These are phyloP conservation scores for Ahaetulla prasina DNA, from an alignment of 2,113 vertebrate genomes.

Conservation along the genomic window DNA sequence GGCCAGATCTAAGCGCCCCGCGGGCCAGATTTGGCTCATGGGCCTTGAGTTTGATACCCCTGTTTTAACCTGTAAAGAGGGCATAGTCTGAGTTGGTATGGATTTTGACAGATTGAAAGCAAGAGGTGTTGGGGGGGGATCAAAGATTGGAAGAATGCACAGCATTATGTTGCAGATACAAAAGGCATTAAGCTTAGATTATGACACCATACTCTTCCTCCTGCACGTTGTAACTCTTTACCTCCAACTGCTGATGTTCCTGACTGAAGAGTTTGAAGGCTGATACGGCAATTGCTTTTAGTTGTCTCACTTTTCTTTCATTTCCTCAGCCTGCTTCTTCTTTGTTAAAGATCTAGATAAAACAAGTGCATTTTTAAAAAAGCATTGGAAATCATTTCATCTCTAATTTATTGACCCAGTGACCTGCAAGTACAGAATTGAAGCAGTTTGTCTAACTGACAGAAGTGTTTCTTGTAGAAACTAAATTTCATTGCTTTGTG, in stretches of 20 bases:
- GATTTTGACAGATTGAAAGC: conserved; percentile 1
- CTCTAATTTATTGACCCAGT: background rate
- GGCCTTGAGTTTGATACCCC: too few relatives aligned
- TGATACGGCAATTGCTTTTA: background rate
- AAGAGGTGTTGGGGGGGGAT: background rate
- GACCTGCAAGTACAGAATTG: background rate
- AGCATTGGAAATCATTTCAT: background rate
- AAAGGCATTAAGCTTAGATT: background rate
- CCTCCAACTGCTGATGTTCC: background rate
- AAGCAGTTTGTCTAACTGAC: background rate
- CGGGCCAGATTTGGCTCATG: too few relatives aligned
- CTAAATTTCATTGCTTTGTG: background rate
- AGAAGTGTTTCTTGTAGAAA: background rate
- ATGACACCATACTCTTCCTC: background rate
- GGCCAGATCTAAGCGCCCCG: too few relatives aligned
- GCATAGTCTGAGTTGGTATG: background rate
- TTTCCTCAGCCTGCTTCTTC: conserved; percentile 27
- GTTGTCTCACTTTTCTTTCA: conserved; percentile 34
- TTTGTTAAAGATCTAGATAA: conserved; percentile 15
- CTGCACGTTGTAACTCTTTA: background rate
- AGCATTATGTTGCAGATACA: background rate
- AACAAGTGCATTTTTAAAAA: background rate
- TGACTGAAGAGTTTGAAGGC: background rate
- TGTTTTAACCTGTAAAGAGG: conserved; percentile 19
- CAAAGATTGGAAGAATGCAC: background rate